These are phyloP conservation scores for Trachythela sp. DNA, from an alignment of 64 coral and sea anemone species.

Conservation along the genomic window DNA sequence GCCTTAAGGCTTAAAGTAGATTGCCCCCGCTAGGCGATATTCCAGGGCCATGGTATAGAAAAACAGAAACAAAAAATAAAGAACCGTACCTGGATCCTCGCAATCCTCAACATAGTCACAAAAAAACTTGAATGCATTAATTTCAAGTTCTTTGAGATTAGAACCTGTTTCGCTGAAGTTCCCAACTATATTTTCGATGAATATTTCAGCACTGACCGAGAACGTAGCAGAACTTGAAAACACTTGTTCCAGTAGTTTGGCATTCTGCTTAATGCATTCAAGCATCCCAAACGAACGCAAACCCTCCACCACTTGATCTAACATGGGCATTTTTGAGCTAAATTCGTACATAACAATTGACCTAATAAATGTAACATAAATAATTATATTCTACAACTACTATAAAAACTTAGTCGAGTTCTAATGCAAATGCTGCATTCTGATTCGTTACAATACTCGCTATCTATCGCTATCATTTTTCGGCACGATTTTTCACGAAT, in stretches of 20 bases:
- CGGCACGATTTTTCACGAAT: too few species aligned
- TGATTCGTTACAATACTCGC: too few species aligned
- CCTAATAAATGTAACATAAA: conserved; percentile 20
- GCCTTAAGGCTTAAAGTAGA: too few species aligned
- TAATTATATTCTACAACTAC: background rate
- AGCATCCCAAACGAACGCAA: conserved; percentile 53
- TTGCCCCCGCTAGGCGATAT: too few species aligned
- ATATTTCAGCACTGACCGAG: conserved; percentile 47
- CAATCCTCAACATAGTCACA: conserved; percentile 54
- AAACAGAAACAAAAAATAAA: background rate
- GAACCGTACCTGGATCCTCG: conserved; percentile 23
- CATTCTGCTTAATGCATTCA: conserved; percentile 50
- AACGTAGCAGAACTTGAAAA: conserved; percentile 60
- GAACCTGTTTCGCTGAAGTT: conserved; percentile 59
- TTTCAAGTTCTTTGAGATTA: conserved; percentile 46
- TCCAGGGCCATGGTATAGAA: too few species aligned
- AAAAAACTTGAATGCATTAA: conserved; percentile 60
- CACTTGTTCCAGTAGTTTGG: conserved; percentile 49
- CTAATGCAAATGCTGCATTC: too few species aligned
- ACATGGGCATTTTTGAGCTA: conserved; percentile 51
- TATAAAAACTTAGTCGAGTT: too few species aligned
- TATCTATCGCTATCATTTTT: too few species aligned
- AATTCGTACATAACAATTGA: conserved; percentile 67
- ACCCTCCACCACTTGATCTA: conserved; percentile 60
- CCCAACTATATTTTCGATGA: conserved; percentile 54